Conservation (phyloP, 2,888 invertebrate genomes). For the Smittia sp. region DNA sequence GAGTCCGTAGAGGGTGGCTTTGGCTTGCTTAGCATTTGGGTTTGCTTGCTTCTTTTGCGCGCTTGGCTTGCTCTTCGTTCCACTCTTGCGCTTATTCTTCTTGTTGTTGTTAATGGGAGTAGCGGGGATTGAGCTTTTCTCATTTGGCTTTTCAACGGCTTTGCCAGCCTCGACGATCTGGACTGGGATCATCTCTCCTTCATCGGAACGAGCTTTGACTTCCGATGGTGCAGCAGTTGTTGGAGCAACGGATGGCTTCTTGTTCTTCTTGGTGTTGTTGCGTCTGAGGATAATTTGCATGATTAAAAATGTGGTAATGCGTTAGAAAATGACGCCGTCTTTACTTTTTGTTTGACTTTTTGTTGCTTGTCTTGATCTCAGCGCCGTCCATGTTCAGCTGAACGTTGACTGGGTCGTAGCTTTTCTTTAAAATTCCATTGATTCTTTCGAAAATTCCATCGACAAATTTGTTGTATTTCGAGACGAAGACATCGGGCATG, state of each 20-base stretch:
- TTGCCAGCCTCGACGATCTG: conserved; percentile 45
- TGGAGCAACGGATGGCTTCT: conserved; percentile 7
- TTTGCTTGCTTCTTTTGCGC: conserved; percentile 45
- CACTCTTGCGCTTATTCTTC: conserved; percentile 45
- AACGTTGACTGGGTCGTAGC: conserved; percentile 83
- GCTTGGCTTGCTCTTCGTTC: conserved; percentile 40
- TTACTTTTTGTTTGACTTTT: conserved; percentile 55
- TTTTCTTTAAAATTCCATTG: conserved; percentile 73
- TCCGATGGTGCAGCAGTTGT: conserved; percentile 34
- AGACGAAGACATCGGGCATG: conserved; percentile 69
- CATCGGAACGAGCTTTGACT: conserved; percentile 45
- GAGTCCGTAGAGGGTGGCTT: conserved; percentile 76
- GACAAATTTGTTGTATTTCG: conserved; percentile 81
- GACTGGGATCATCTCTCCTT: conserved; percentile 44
- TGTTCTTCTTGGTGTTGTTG: conserved; percentile 35
- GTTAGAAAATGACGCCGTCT: conserved; percentile 49
- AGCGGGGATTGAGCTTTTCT: conserved; percentile 47
- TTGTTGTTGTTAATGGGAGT: conserved; percentile 50
- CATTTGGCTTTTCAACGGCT: conserved; percentile 47
- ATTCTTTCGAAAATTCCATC: conserved; percentile 79
- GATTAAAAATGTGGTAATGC: neutral
- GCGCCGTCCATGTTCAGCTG: conserved; percentile 53
- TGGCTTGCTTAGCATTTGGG: conserved; percentile 57
- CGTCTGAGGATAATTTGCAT: neutral
- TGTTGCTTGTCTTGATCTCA: conserved; percentile 52